Evolutionary conservation across 2,888 invertebrate species (phyloP).

Genomic region (Abrostola tripartita): DNA sequence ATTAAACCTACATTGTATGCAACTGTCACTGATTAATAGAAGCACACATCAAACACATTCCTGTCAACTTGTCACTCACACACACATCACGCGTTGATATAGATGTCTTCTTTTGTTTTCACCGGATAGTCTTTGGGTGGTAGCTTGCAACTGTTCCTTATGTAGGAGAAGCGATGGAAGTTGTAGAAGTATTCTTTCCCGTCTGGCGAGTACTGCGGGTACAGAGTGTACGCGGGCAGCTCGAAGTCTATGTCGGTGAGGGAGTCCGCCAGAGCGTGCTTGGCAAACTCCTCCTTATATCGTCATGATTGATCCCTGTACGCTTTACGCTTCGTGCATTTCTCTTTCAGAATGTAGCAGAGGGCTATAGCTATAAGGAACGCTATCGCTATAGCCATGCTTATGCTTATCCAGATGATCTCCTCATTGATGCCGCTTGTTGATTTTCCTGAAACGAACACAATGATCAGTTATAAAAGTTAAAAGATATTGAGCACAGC

Average conservation of each 20-base stretch:
- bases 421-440: conserved; percentile 96
- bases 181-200: conserved; percentile 85
- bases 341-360: conserved; percentile 94
- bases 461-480: conserved; percentile 4
- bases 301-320: conserved; percentile 92
- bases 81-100: conserved; percentile 78
- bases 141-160: conserved; percentile 78
- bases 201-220: conserved; percentile 83
- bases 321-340: conserved; percentile 92
- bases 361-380: conserved; percentile 94
- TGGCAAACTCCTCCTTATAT: conserved; percentile 86
- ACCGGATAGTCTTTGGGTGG: conserved; percentile 82
- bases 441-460: conserved; percentile 90
- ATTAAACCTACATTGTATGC: conserved; percentile 26
- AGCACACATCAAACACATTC: conserved; percentile 14
- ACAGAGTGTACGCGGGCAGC: conserved; percentile 79
- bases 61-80: background rate
- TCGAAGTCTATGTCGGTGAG: conserved; percentile 75
- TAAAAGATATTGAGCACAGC: too few species aligned
- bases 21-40: conserved; percentile 23
- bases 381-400: conserved; percentile 94
- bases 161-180: conserved; percentile 83
- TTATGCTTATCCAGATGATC: conserved; percentile 96
- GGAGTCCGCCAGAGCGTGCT: conserved; percentile 82
- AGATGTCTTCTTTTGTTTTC: conserved; percentile 77